Conservation (phyloP, 2,113 vertebrate species). For the Ifrita kowaldi region DNA sequence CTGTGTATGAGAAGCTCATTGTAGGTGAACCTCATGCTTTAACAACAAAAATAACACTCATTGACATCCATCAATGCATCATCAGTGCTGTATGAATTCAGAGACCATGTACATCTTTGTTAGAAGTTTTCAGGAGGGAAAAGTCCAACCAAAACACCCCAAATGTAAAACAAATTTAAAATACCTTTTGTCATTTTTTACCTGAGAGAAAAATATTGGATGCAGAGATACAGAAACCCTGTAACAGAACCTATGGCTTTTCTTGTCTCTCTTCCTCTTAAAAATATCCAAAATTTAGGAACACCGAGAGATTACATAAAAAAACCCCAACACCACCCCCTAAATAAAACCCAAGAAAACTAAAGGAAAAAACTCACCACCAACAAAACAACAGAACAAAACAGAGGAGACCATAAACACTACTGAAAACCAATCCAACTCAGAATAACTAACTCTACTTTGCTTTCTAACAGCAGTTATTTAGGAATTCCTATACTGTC, state of each 20-base stretch:
- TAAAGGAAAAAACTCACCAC: not conserved
- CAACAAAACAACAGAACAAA: not conserved
- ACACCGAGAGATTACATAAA: not conserved
- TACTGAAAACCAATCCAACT: not conserved
- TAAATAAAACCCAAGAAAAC: not conserved
- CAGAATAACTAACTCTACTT: not conserved
- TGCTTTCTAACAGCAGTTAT: not conserved
- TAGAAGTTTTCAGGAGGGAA: not conserved
- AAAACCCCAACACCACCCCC: fast-evolving
- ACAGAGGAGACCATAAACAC: not conserved
- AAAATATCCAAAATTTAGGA: not conserved
- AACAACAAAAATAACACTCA: not conserved
- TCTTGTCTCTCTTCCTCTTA: not conserved
- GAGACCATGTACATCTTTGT: not conserved
- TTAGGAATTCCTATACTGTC: not conserved
- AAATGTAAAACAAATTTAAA: not conserved
- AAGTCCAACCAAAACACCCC: not conserved
- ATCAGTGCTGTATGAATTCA: not conserved
- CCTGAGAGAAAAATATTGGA: not conserved
- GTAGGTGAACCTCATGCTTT: not conserved
- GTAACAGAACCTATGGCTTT: not conserved
- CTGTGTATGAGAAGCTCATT: not conserved
- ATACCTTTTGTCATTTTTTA: not conserved
- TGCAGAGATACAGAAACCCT: not conserved
- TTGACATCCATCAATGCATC: not conserved